Evolutionary conservation across 2,113 vertebrate genomes (phyloP).

Genomic region (Lanius collurio): DNA sequence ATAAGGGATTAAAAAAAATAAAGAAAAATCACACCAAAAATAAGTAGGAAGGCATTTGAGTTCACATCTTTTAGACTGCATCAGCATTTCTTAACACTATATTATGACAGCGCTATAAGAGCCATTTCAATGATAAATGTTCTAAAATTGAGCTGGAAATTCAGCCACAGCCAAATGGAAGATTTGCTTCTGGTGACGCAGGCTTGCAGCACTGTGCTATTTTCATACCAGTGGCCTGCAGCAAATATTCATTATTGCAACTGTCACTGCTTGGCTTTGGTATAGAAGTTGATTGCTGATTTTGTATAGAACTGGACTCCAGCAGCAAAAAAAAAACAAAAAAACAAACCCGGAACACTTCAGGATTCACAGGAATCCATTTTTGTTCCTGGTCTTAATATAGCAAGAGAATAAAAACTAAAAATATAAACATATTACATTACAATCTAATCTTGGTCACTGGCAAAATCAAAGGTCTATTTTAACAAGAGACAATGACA

Average conservation of each 20-base stretch:
- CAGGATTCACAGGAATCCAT: not conserved
- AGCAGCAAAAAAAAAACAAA: not conserved
- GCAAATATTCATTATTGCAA: constrained; percentile 68
- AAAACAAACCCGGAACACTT: not conserved
- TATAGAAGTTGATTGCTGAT: constrained; percentile 40
- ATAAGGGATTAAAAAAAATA: not conserved
- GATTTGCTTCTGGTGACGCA: constrained; percentile 21
- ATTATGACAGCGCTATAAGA: constrained; percentile 7
- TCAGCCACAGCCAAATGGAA: not conserved
- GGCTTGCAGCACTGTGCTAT: constrained; percentile 14
- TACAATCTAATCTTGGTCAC: not conserved
- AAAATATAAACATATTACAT: not conserved
- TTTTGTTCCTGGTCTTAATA: not conserved
- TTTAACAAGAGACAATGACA: not conserved
- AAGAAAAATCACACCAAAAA: not conserved
- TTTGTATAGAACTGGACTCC: not conserved
- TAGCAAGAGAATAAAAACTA: not conserved
- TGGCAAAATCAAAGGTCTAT: not conserved
- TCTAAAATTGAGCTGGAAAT: constrained; percentile 12
- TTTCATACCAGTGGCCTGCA: constrained; percentile 53
- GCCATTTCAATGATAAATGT: constrained; percentile 16
- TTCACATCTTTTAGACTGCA: not conserved
- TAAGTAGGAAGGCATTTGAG: not conserved
- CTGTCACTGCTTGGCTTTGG: constrained; percentile 52
- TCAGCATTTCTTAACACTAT: constrained; percentile 26